These are phyloP conservation scores for Protonemura montana DNA, from an alignment of 2,888 invertebrate species.

Conservation along the genomic window DNA sequence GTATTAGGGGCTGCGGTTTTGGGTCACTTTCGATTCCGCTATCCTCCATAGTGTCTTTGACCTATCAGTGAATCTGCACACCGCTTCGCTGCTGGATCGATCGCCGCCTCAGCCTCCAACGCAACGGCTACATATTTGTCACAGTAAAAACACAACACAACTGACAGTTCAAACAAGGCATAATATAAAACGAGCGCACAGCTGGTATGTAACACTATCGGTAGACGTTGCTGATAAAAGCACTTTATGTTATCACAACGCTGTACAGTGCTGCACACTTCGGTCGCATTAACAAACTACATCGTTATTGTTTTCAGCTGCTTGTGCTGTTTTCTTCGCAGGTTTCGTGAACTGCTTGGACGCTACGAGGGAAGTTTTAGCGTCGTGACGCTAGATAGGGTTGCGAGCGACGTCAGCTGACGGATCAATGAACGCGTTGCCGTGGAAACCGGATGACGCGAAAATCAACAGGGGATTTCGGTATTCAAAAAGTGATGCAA, in stretches of 20 bases:
- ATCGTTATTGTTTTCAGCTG: not conserved
- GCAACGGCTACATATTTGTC: not conserved
- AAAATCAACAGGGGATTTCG: not conserved
- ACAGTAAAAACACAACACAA: not conserved
- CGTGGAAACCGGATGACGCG: not conserved
- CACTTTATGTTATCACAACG: not conserved
- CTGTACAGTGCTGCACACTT: conserved; percentile 29
- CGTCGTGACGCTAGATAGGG: conserved; percentile 28
- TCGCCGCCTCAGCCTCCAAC: not conserved
- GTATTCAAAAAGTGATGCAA: not conserved
- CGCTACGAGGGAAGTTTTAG: not conserved
- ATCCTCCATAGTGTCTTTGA: conserved; percentile 59
- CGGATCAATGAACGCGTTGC: conserved; percentile 22
- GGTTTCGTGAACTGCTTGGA: not conserved
- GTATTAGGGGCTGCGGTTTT: conserved; percentile 55
- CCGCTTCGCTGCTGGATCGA: not conserved
- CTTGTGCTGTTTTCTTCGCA: not conserved
- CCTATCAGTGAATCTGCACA: not conserved
- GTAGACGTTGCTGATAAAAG: conserved; percentile 29
- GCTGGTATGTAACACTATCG: conserved; percentile 7
- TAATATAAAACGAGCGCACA: conserved; percentile 17
- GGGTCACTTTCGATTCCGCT: conserved; percentile 65
- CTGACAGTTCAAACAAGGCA: conserved; percentile 16
- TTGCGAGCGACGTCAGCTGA: not conserved
- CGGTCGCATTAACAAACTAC: not conserved